phyloP scores from a whole-genome alignment of 1,140 invertebrate genomes.

The Zaprionus ghesquierei region DNA sequence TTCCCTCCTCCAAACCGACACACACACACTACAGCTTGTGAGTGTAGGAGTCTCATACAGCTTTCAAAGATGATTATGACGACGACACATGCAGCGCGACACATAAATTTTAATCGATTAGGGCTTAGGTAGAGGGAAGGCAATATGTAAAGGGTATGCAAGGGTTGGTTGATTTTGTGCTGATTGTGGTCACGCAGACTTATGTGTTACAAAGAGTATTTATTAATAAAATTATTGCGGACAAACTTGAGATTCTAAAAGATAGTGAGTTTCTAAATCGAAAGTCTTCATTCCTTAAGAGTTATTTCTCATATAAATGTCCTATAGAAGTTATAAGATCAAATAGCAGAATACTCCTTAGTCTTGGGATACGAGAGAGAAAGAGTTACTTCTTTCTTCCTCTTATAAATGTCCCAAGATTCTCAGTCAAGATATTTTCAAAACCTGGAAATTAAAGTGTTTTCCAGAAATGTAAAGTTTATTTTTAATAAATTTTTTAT shows the following conservation, averaged over 20 bases:
- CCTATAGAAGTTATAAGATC: too few relatives aligned
- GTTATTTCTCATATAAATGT: too few relatives aligned
- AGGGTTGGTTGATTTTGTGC: not conserved
- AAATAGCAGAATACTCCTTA: not conserved
- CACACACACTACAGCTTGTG: not conserved
- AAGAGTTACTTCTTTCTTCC: too few relatives aligned
- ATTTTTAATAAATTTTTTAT: too few relatives aligned
- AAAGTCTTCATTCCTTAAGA: not conserved
- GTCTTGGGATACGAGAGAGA: too few relatives aligned
- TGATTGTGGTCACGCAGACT: not conserved
- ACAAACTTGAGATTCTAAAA: not conserved
- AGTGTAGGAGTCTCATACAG: conserved; percentile 5
- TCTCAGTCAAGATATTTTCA: not conserved
- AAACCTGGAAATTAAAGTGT: not conserved
- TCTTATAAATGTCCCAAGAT: too few relatives aligned
- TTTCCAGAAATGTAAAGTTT: too few relatives aligned
- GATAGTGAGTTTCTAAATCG: not conserved
- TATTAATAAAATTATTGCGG: not conserved
- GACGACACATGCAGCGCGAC: conserved; percentile 6
- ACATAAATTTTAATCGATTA: conserved; percentile 7
- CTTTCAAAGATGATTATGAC: conserved; percentile 2
- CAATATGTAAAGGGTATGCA: not conserved
- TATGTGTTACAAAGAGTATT: not conserved
- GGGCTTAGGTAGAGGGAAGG: not conserved
- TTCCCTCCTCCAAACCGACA: not conserved